Base-by-base conservation (phyloP, 2,113 vertebrate genomes). In the Amblyopsis rosae region DNA sequence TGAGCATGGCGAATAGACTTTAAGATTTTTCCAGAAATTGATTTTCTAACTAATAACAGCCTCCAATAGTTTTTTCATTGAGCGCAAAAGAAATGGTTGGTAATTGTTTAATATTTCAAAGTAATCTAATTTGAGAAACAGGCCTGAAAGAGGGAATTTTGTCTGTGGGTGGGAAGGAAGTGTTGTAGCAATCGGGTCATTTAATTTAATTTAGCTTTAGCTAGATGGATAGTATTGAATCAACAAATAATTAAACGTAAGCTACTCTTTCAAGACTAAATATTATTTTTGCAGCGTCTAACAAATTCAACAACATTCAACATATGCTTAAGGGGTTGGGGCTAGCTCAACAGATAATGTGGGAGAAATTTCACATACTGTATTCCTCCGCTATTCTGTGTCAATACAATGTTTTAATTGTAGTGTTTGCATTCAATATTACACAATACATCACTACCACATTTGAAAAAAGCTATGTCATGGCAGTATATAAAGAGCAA, bases 101-200 rank as follows among this genome's bases (percentile, higher is more conserved):
- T 6, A 3, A 70, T 59, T 12, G 0, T 58, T 49, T 12, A 8
- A 68, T 62, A 54, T 71, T 62, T 54, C 62, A 55, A 59, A 15
- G n/a, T 46, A 5, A 61, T 71, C 16, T 77, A 67, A 76, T 72
- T 59, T 51, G 61, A 60, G 5, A 46, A 47, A 32, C 12, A 11
- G 64, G 10, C 66, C 53, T 73, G 9, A 70, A 60, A 63, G 12
- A n/a, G 48, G 62, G 3, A n/a, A 12, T 4, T 2, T 8, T 59
- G 35, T 62, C 4, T 61, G 32, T 68, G 47, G 3, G 67, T 26
- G 26, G 59, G 10, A 16, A 15, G 41, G 15, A 41, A 46, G 13
- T 35, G 33, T 55, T 45, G 65, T 8, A 59, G 3, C 19, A 62
- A 65, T 33, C 11, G 63, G 47, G 46, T 15, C 59, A 46, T 67